Conservation (phyloP, 1,140 invertebrate species). For the Kradibia gibbosae region DNA sequence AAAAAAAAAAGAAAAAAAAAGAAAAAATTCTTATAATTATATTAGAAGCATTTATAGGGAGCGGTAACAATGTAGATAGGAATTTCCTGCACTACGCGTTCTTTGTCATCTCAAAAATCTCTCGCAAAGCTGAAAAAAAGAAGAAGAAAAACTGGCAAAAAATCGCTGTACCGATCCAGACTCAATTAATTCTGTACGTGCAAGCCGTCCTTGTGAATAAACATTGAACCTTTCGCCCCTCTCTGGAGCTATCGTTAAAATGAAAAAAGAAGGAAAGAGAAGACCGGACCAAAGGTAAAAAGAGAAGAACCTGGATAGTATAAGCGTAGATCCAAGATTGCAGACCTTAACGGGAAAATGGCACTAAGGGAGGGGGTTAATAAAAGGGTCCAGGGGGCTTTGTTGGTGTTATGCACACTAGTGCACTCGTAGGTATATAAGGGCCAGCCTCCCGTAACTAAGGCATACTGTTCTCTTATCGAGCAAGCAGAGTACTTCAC, state of each 20-base stretch:
- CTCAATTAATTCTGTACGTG: neutral
- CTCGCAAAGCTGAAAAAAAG: neutral
- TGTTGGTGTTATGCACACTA: neutral
- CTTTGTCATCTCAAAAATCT: neutral
- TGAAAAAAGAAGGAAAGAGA: neutral
- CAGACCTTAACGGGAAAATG: neutral
- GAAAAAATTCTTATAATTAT: no score
- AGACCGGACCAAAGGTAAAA: neutral
- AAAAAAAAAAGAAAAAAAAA: no score
- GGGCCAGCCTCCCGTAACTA: neutral
- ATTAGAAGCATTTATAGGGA: no score
- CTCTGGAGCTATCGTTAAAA: neutral
- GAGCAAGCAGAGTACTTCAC: constrained; percentile 23
- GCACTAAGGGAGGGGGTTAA: neutral
- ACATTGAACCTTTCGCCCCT: neutral
- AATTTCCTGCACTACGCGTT: no score
- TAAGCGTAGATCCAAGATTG: neutral
- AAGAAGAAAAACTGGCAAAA: neutral
- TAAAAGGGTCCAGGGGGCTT: neutral
- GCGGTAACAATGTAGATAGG: no score
- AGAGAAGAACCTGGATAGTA: neutral
- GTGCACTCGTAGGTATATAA: constrained; percentile 38
- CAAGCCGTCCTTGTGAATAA: neutral
- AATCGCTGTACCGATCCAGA: neutral
- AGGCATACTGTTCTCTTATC: constrained; percentile 39